Conservation (phyloP, 2,888 invertebrate genomes). For the Hypercompe scribonia region DNA sequence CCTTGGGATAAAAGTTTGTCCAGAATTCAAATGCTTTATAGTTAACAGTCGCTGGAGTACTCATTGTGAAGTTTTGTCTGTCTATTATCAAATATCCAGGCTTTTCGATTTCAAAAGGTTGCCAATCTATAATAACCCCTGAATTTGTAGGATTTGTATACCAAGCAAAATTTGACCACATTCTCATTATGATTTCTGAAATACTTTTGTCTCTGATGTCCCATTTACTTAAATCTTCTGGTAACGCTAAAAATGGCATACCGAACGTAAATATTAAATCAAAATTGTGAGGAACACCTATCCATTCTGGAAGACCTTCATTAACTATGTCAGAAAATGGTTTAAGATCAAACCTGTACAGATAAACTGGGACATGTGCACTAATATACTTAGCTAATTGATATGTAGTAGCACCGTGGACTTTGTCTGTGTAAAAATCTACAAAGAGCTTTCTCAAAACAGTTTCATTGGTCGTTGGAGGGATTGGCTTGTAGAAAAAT, state of each 20-base stretch:
- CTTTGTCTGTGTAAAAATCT: slow-evolving; percentile 91
- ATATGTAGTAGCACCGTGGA: slow-evolving; percentile 90
- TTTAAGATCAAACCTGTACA: slow-evolving; percentile 92
- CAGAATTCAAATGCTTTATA: slow-evolving; percentile 93
- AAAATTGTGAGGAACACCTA: slow-evolving; percentile 93
- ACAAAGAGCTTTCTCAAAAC: slow-evolving; percentile 89
- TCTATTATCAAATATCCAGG: slow-evolving; percentile 92
- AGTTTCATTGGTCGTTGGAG: slow-evolving; percentile 87
- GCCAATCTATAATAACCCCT: slow-evolving; percentile 92
- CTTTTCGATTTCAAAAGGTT: slow-evolving; percentile 88
- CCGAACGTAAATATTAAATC: slow-evolving; percentile 94
- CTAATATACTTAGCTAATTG: slow-evolving; percentile 89
- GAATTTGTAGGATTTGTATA: slow-evolving; percentile 90
- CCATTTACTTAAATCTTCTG: slow-evolving; percentile 89
- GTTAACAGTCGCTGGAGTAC: slow-evolving; percentile 88
- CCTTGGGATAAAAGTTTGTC: slow-evolving; percentile 93
- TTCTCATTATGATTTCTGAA: slow-evolving; percentile 92
- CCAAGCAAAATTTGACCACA: slow-evolving; percentile 93
- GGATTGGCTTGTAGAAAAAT: slow-evolving; percentile 91
- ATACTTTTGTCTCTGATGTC: slow-evolving; percentile 92
- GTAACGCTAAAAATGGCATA: slow-evolving; percentile 90
- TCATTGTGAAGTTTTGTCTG: slow-evolving; percentile 91
- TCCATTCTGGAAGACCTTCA: slow-evolving; percentile 91
- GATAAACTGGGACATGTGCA: slow-evolving; percentile 87
- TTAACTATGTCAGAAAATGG: slow-evolving; percentile 89